Base-by-base conservation (phyloP, 2,113 vertebrate species). In the Rhinoptilus africanus region DNA sequence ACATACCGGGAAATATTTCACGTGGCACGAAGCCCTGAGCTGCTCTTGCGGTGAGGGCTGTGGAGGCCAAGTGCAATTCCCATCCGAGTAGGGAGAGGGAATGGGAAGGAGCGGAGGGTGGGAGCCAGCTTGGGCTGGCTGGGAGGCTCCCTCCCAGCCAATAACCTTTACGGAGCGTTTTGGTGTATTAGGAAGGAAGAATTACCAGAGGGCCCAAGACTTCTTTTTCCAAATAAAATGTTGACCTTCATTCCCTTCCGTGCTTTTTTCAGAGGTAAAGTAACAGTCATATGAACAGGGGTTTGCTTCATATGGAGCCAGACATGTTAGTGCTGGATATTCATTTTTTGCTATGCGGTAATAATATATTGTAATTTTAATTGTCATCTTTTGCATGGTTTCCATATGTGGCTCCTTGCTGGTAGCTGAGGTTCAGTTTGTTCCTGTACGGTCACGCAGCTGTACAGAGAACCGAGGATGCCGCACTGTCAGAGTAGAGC, bases 1-100 rank as follows among this genome's bases (percentile, higher is more conserved):
- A 80, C 83, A 41, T 6, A 37, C 73, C 41, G 92, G 73, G 93
- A 93, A 92, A 95, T 91, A 89, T 84, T 95, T 97, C 82, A 51
- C 19, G 1, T 89, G 94, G 84, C 94, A 23, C 14, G 2, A 20
- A 93, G 83, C 88, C 80, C 8, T 8, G 57, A 1, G 85, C 74
- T 2, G 78, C 71, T 96, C 53, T 85, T 32, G 72, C 8, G 8
- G 85, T 17, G 53, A 64, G 93, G 87, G 79, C 85, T 8, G 8
- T 50, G 30, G 27, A 41, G 76, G 68, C 80, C 57, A 66, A 60
- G 82, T 18, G 62, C 32, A 32, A 35, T 57, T 80, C 43, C 27
- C 45, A 41, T 8, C 30, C 32, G 83, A 66, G 74, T 37, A 27
- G 74, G 60, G 80, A 23, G 87, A 14, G 84, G 34, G 35, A 48